Conservation (phyloP, 2,797 vertebrate genomes). For the Darevskia mixta region DNA sequence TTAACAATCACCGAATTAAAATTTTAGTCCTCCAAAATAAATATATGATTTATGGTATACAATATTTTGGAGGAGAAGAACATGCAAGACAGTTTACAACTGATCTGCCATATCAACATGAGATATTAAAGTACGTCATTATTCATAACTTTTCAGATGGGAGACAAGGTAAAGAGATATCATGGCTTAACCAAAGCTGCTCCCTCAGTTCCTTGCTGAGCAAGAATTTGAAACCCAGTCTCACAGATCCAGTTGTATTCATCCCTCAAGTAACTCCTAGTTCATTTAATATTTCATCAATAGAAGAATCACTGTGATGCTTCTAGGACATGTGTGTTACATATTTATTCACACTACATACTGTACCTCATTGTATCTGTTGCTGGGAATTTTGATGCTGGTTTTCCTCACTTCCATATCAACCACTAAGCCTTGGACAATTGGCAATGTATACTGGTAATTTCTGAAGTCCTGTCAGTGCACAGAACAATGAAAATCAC, state of each 20-base stretch:
- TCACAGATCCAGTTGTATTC: background rate
- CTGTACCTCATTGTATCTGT: constrained; percentile 98
- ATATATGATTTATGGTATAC: background rate
- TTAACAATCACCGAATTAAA: background rate
- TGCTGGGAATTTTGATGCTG: constrained; percentile 97
- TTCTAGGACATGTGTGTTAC: background rate
- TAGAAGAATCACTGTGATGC: background rate
- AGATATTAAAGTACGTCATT: background rate
- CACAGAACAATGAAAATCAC: constrained; percentile 56
- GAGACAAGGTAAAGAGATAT: background rate
- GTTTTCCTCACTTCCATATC: constrained; percentile 99
- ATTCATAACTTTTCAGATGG: background rate
- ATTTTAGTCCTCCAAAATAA: background rate
- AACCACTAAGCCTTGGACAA: constrained; percentile 94
- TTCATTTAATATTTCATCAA: background rate
- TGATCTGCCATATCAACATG: background rate
- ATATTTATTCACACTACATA: constrained; percentile 50
- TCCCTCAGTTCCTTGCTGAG: background rate
- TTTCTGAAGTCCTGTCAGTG: constrained; percentile 94
- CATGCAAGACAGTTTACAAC: background rate
- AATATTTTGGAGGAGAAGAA: background rate
- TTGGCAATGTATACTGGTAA: constrained; percentile 96
- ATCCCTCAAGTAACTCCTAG: background rate
- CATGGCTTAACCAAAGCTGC: background rate
- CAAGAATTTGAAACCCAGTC: background rate